Conservation (phyloP, 2,888 invertebrate genomes). For the Crossocerus cetratus region DNA sequence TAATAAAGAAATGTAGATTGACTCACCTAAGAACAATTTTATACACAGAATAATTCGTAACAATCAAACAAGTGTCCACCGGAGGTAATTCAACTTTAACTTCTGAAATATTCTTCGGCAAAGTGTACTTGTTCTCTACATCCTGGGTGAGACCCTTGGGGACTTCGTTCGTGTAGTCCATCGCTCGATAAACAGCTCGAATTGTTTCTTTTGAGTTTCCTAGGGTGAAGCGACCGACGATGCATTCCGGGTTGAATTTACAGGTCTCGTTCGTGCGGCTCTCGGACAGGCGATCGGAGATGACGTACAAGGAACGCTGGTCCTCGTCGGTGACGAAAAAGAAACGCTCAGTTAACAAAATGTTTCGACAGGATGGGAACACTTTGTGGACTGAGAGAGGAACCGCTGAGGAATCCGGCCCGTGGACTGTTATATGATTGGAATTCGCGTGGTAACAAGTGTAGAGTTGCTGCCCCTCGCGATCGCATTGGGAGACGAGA, state of each 20-base stretch:
- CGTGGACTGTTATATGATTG: conserved; percentile 81
- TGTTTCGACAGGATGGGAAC: conserved; percentile 80
- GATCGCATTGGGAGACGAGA: conserved; percentile 80
- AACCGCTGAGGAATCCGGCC: conserved; percentile 82
- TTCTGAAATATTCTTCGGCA: conserved; percentile 77
- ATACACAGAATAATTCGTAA: conserved; percentile 81
- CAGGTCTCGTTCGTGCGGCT: conserved; percentile 78
- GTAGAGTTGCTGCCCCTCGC: conserved; percentile 79
- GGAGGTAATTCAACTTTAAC: conserved; percentile 77
- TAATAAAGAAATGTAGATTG: background rate
- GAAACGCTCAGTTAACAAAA: conserved; percentile 84
- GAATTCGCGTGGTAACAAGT: conserved; percentile 80
- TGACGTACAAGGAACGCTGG: conserved; percentile 77
- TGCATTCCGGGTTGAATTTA: conserved; percentile 80
- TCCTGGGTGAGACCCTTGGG: conserved; percentile 63
- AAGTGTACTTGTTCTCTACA: conserved; percentile 68
- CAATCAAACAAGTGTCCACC: conserved; percentile 80
- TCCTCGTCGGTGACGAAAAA: conserved; percentile 81
- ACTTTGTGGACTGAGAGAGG: conserved; percentile 85
- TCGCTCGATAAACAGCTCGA: conserved; percentile 78
- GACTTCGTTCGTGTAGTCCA: conserved; percentile 73
- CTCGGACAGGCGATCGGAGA: conserved; percentile 81
- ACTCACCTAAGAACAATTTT: conserved; percentile 80
- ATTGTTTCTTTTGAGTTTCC: conserved; percentile 78
- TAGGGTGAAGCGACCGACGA: conserved; percentile 80